Base-by-base conservation (phyloP, 2,888 invertebrate species). In the Poecilobothrus nobilitatus region DNA sequence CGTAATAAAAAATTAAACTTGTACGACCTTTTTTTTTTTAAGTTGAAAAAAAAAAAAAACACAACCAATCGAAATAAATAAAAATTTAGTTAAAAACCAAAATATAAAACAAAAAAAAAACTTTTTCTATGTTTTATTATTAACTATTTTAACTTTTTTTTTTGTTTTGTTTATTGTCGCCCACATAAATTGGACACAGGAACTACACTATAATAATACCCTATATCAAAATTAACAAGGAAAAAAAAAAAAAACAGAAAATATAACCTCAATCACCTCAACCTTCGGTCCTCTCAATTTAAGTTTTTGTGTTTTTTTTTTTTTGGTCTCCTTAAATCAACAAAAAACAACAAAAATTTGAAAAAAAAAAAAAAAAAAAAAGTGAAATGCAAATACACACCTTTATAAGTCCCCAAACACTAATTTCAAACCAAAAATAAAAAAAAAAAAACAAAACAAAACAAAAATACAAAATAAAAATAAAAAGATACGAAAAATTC, bases 51-150 rank as follows among this genome's bases (percentile, higher is more conserved):
- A 12, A 6, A 53, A 53, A 20, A 63, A 65, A 67, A 27, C 20
- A 64, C n/a, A 67, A 64, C 27, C 37, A 22, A 63, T 33, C 53
- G 53, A 53, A 53, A 53, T 53, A 41, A 41, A 41, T 41, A 41
- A 41, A 41, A 41, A 41, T 41, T 41, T 41, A 41, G 41, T 41
- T 3, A 41, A 15, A 41, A 41, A 41, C 5, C 5, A 4, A 27
- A 27, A 37, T 37, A 37, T 5, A 37, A 10, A 37, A 37, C 4
- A 37, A 37, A 37, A 7, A 37, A 37, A 37, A 37, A 37, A 37
- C 8, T 18, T 53, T 53, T 53, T 53, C 53, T 53, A 53, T 53
- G 27, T 27, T 27, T 27, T 27, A 27, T 27, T 27, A 12, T 53
- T n/a, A n/a, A n/a, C n/a, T 53, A 53, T 53, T 53, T 53, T 53